These are phyloP conservation scores for Pelecanoides urinatrix DNA, from an alignment of 2,113 vertebrate genomes.

Conservation along the genomic window DNA sequence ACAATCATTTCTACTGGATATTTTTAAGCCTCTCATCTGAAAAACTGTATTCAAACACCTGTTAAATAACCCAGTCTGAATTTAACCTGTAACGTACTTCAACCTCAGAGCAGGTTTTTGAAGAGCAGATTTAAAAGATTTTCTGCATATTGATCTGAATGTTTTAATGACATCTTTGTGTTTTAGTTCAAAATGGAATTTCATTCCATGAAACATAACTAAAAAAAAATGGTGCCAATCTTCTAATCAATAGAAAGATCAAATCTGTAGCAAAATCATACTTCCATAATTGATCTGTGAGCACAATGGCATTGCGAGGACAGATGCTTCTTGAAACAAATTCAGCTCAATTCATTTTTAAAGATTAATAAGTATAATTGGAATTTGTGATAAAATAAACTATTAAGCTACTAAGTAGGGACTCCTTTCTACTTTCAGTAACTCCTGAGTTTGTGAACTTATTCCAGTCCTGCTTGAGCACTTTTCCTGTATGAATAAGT, in stretches of 20 bases:
- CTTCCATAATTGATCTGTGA: not conserved
- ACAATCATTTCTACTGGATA: not conserved
- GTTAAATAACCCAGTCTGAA: not conserved
- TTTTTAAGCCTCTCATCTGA: not conserved
- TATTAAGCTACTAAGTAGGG: not conserved
- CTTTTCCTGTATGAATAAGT: not conserved
- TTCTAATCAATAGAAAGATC: not conserved
- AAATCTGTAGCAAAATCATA: not conserved
- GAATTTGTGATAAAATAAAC: not conserved
- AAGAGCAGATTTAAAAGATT: not conserved
- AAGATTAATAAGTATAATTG: not conserved
- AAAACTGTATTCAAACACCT: not conserved
- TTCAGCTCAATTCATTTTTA: not conserved
- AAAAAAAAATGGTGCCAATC: not conserved
- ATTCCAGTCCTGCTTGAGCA: accelerated
- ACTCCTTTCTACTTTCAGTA: not conserved
- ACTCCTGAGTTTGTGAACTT: not conserved
- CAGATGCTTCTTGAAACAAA: not conserved
- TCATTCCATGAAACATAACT: not conserved
- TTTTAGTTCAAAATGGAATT: not conserved
- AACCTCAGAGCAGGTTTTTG: not conserved
- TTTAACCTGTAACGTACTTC: not conserved
- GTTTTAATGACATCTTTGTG: not conserved
- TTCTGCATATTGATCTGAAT: not conserved
- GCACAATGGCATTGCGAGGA: not conserved